Conservation (phyloP, 2,113 vertebrate species). For the Hippocampus barbouri region DNA sequence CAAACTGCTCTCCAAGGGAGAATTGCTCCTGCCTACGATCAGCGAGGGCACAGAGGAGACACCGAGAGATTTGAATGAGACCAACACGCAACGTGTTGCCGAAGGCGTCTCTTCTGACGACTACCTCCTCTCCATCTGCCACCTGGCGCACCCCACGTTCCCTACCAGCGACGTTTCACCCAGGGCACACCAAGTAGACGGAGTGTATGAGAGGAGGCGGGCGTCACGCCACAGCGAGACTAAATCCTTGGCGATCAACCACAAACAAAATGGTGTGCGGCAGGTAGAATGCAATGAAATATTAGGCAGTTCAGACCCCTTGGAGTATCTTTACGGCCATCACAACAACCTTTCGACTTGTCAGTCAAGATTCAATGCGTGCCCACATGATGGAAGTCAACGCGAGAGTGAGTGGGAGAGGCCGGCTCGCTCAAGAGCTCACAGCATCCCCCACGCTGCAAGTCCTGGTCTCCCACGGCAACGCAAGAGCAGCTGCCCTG, state of each 20-base stretch:
- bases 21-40: slow-evolving; percentile 77
- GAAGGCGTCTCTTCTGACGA: slow-evolving; percentile 65
- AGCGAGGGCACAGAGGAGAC: slow-evolving; percentile 73
- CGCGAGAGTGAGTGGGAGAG: slow-evolving; percentile 10
- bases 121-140: slow-evolving; percentile 85
- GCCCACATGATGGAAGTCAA: slow-evolving; percentile 5
- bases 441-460: slow-evolving; percentile 61
- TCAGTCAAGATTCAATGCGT: slow-evolving; percentile 27
- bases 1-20: slow-evolving; percentile 66
- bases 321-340: slow-evolving; percentile 75
- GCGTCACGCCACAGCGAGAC: slow-evolving; percentile 23
- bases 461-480: slow-evolving; percentile 56
- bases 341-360: slow-evolving; percentile 35
- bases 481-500: slow-evolving; percentile 60
- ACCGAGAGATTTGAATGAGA: slow-evolving; percentile 59
- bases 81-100: slow-evolving; percentile 30
- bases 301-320: slow-evolving; percentile 65
- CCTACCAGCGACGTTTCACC: slow-evolving; percentile 45
- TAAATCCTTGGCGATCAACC: slow-evolving; percentile 3
- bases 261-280: slow-evolving; percentile 8
- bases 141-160: slow-evolving; percentile 80
- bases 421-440: slow-evolving; percentile 25
- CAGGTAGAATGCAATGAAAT: slow-evolving; percentile 13
- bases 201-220: slow-evolving; percentile 20
- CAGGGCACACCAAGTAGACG: slow-evolving; percentile 31